Base-by-base conservation (phyloP, 1,140 invertebrate genomes). In the Mya arenaria region DNA sequence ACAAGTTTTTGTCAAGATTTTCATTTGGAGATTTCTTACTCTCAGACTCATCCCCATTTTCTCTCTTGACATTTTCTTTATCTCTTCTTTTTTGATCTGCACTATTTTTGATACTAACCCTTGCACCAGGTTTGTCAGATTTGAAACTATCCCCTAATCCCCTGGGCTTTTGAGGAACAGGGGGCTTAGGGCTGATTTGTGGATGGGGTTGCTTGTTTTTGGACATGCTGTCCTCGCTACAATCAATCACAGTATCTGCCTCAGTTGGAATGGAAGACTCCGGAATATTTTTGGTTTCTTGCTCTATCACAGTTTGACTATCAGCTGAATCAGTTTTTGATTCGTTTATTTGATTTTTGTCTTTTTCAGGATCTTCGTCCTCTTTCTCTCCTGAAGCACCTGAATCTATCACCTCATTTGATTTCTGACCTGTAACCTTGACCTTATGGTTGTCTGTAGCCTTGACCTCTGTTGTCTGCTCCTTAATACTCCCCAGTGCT, bases 181-280 rank as follows among this genome's bases (percentile, higher is more conserved):
- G 1, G 62, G 4, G 37, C 48, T 68, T 6, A 41, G 10, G 17
- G 25, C 65, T 3, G 65, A 41, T 68, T 68, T 68, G 39, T n/a
- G 65, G n/a, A 68, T 44, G 23, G 2, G 65, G 36, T 8, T 36
- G 65, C 30, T 25, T 68, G 37, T 68, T 68, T 28, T 68, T 68
- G 15, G 23, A 68, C 36, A 68, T 41, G 19, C 13, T 23, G 17
- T 68, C 4, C n/a, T 4, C 55, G 5, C 55, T 28, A 6, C n/a
- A 23, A 5, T 56, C 75, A 39, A 79, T 79, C 75, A 79, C 75
- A 79, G n/a, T n/a, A n/a, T n/a, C n/a, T n/a, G 75, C 23, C 28
- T 68, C 0, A 13, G 32, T 5, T 17, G 48, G 48, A 79, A 56
- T 39, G 52, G 75, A 79, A 79, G 75, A 79, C 52, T 79, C 28